These are phyloP conservation scores for Idaea straminata DNA, from an alignment of 2,888 invertebrate genomes.

Conservation along the genomic window DNA sequence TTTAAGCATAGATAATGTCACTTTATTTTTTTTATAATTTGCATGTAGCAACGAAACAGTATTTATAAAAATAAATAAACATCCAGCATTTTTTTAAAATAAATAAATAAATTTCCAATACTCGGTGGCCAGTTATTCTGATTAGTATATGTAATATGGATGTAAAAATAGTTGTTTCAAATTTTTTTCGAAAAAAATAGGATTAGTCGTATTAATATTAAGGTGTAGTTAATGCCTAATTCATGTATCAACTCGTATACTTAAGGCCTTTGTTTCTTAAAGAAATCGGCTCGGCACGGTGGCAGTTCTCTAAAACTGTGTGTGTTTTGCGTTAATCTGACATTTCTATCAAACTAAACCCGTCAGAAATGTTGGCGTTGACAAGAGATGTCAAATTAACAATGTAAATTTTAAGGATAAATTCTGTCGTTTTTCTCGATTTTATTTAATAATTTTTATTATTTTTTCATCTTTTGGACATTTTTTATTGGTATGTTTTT, in stretches of 20 bases:
- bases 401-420: slow-evolving; percentile 8
- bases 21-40: slow-evolving; percentile 67
- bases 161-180: slow-evolving; percentile 56
- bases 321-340: slow-evolving; percentile 25
- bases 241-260: slow-evolving; percentile 13
- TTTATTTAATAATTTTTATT: not conserved
- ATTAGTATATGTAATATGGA: slow-evolving; percentile 45
- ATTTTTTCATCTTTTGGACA: not conserved
- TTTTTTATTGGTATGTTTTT: not conserved
- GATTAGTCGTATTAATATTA: slow-evolving; percentile 37
- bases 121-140: slow-evolving; percentile 60
- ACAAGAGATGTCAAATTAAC: slow-evolving; percentile 20
- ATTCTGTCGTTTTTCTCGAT: not conserved
- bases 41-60: slow-evolving; percentile 74
- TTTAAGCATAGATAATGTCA: slow-evolving; percentile 61
- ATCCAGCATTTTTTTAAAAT: slow-evolving; percentile 19
- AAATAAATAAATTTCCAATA: slow-evolving; percentile 31
- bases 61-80: slow-evolving; percentile 39
- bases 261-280: slow-evolving; percentile 34
- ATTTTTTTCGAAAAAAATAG: slow-evolving; percentile 35
- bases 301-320: slow-evolving; percentile 31
- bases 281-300: slow-evolving; percentile 32
- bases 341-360: slow-evolving; percentile 14
- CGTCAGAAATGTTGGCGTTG: not conserved
- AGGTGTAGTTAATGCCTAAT: slow-evolving; percentile 39